A percentile compares a stretch with the other conserved stretches of the same genome.
Evolutionary conservation across 2,113 vertebrate genomes (phyloP).

Genomic region (Arizona elegans): DNA sequence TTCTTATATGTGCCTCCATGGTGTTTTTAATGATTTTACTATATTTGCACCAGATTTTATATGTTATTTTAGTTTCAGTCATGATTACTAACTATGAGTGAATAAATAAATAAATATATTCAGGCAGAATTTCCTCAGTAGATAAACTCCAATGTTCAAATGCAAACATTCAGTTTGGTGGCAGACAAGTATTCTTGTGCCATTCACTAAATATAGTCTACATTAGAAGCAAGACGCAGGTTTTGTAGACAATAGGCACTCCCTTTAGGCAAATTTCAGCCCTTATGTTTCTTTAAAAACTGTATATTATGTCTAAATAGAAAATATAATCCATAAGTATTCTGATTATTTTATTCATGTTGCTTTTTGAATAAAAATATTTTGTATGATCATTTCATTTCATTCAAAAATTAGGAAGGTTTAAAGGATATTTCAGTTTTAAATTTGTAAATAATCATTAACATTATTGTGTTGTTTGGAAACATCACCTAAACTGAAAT

Average conservation of each 20-base stretch:
- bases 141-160: neutral
- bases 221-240: neutral
- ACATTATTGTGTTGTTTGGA: slow-evolving; percentile 38
- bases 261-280: neutral
- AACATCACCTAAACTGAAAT: slow-evolving; percentile 57
- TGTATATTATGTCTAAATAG: neutral
- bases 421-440: slow-evolving; percentile 44
- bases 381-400: slow-evolving; percentile 57
- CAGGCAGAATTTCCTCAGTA: neutral
- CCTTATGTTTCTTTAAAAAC: neutral
- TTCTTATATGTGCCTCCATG: neutral
- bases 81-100: neutral
- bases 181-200: neutral
- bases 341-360: neutral
- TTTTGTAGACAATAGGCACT: neutral
- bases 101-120: neutral
- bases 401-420: slow-evolving; percentile 54
- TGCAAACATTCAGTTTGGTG: neutral
- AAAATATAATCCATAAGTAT: neutral
- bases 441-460: slow-evolving; percentile 37
- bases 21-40: neutral
- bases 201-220: neutral
- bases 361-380: slow-evolving; percentile 24
- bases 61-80: neutral
- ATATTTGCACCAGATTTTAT: neutral